Percentiles rank a stretch among this genome's conserved stretches.
Conservation (phyloP, 2,113 vertebrate genomes). For the Channa maculata region DNA sequence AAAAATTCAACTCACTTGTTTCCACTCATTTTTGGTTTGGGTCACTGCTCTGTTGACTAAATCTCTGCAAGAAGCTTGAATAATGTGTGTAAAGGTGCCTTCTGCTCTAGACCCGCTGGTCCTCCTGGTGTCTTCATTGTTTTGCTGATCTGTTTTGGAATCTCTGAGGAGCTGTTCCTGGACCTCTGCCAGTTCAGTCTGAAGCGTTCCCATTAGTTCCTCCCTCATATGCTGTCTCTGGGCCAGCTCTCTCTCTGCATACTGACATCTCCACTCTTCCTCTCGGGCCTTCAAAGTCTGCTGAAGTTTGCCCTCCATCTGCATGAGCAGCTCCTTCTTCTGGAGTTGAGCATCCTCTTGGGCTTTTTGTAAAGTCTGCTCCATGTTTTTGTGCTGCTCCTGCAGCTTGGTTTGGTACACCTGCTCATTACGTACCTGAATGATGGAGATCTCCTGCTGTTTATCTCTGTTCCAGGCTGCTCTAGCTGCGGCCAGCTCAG, state of each 20-base stretch:
- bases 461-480: slow-evolving; percentile 91
- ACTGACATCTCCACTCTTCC: slow-evolving; percentile 84
- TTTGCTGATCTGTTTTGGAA: slow-evolving; percentile 51
- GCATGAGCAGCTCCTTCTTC: slow-evolving; percentile 82
- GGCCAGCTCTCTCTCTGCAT: slow-evolving; percentile 75
- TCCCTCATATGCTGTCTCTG: slow-evolving; percentile 78
- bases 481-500: slow-evolving; percentile 89
- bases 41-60: slow-evolving; percentile 72
- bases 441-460: slow-evolving; percentile 88
- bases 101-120: slow-evolving; percentile 28
- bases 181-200: slow-evolving; percentile 79
- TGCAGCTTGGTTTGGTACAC: slow-evolving; percentile 86
- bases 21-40: slow-evolving; percentile 80
- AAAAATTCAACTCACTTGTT: slow-evolving; percentile 80
- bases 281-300: slow-evolving; percentile 79
- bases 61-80: slow-evolving; percentile 81
- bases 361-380: slow-evolving; percentile 82
- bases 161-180: slow-evolving; percentile 71
- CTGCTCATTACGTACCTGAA: slow-evolving; percentile 86
- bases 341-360: slow-evolving; percentile 86
- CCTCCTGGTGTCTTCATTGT: slow-evolving; percentile 40
- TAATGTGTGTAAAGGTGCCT: slow-evolving; percentile 77
- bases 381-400: slow-evolving; percentile 86
- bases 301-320: slow-evolving; percentile 87
- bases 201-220: slow-evolving; percentile 82